A percentile compares a stretch with the other conserved stretches of the same genome.
phyloP scores from a whole-genome alignment of 2,797 vertebrate genomes.

The Mycteria americana region DNA sequence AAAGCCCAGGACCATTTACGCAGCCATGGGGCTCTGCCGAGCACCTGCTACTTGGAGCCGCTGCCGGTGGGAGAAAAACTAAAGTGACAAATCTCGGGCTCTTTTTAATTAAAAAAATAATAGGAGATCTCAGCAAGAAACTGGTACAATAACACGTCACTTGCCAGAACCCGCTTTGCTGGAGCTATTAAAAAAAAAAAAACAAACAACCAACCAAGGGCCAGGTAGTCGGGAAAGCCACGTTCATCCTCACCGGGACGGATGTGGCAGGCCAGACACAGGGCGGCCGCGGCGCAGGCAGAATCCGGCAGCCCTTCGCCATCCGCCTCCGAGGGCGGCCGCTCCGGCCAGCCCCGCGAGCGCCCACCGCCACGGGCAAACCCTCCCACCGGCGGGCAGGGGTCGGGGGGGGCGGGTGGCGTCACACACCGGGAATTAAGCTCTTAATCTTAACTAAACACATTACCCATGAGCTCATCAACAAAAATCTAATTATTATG shows the following conservation, averaged over 20 bases:
- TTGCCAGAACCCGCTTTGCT: neutral
- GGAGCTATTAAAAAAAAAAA: neutral
- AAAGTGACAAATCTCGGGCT: neutral
- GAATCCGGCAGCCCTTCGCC: neutral
- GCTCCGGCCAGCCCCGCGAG: neutral
- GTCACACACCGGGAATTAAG: neutral
- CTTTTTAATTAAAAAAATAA: neutral
- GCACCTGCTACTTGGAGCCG: fast-evolving
- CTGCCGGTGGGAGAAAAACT: neutral
- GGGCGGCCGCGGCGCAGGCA: neutral
- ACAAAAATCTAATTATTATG: constrained; percentile 71
- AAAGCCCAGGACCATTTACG: fast-evolving
- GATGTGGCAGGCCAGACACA: neutral
- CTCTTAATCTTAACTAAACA: constrained; percentile 55
- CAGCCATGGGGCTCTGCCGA: neutral
- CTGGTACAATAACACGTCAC: fast-evolving
- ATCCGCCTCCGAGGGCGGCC: fast-evolving
- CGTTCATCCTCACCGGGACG: fast-evolving
- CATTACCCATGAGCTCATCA: constrained; percentile 65
- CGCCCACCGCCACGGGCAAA: neutral
- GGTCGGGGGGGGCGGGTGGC: fast-evolving
- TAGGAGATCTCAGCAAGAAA: neutral
- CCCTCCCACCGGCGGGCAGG: neutral
- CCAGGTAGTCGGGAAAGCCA: fast-evolving
- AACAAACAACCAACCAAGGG: no score